Conservation (phyloP, 2,797 vertebrate genomes). For the Cygnus olor region DNA sequence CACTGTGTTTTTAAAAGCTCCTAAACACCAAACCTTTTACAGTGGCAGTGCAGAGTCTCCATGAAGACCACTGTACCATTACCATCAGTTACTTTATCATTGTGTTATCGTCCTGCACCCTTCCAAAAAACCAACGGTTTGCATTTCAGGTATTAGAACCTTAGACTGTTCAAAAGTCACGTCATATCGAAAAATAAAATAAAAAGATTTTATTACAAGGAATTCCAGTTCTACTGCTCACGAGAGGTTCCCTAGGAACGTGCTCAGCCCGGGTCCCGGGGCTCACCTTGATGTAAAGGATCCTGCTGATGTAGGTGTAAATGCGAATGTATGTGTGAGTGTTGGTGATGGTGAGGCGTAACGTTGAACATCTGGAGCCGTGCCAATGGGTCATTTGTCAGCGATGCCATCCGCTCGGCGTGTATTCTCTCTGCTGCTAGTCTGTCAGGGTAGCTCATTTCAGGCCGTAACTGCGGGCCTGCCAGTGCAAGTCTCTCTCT, state of each 20-base stretch:
- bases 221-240: too few species aligned
- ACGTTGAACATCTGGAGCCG: slow-evolving; percentile 99
- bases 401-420: slow-evolving; percentile 94
- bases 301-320: slow-evolving; percentile 99
- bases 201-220: background rate
- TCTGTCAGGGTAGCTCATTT: slow-evolving; percentile 97
- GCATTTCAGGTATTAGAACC: background rate
- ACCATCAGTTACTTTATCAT: background rate
- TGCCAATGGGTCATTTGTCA: slow-evolving; percentile 95
- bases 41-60: background rate
- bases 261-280: fast-evolving
- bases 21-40: background rate
- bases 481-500: slow-evolving; percentile 94
- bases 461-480: slow-evolving; percentile 93
- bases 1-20: background rate
- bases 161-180: background rate
- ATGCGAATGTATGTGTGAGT: slow-evolving; percentile 99
- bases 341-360: slow-evolving; percentile 98
- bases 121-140: fast-evolving
- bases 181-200: too few species aligned
- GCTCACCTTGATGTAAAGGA: slow-evolving; percentile 96
- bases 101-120: background rate
- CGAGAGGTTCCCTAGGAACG: fast-evolving
- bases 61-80: fast-evolving
- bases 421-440: slow-evolving; percentile 96